Conservation (phyloP, 1,140 invertebrate species). For the Zaprionus tsacasi region DNA sequence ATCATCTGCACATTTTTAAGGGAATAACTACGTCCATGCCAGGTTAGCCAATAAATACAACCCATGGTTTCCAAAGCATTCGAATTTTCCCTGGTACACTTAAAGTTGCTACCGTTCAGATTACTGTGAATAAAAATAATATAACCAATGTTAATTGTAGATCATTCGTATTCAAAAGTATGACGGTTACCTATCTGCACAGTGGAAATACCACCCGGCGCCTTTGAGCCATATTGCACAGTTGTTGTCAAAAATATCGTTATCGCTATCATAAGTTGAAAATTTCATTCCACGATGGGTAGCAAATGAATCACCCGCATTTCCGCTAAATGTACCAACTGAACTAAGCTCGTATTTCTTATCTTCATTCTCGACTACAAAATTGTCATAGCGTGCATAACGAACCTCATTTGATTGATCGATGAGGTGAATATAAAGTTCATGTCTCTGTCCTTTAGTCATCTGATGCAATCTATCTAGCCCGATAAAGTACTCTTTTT, state of each 20-base stretch:
- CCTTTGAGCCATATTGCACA: not conserved
- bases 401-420: conserved; percentile 15
- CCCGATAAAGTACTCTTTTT: conserved; percentile 11
- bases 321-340: conserved; percentile 4
- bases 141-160: not conserved
- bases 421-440: conserved; percentile 20
- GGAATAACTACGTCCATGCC: conserved; percentile 4
- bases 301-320: not conserved
- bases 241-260: not conserved
- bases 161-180: not conserved
- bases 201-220: conserved; percentile 11
- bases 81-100: not conserved
- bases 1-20: conserved; percentile 1
- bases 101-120: conserved; percentile 7
- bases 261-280: conserved; percentile 7
- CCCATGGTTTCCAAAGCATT: not conserved
- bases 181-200: not conserved
- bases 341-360: conserved; percentile 13
- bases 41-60: not conserved
- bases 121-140: not conserved
- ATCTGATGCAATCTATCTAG: conserved; percentile 8
- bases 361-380: conserved; percentile 2
- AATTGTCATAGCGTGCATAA: conserved; percentile 23
- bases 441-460: conserved; percentile 8
- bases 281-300: not conserved